Evolutionary conservation across 2,113 vertebrate genomes (phyloP).

Genomic region (Ammodytes dubius): DNA sequence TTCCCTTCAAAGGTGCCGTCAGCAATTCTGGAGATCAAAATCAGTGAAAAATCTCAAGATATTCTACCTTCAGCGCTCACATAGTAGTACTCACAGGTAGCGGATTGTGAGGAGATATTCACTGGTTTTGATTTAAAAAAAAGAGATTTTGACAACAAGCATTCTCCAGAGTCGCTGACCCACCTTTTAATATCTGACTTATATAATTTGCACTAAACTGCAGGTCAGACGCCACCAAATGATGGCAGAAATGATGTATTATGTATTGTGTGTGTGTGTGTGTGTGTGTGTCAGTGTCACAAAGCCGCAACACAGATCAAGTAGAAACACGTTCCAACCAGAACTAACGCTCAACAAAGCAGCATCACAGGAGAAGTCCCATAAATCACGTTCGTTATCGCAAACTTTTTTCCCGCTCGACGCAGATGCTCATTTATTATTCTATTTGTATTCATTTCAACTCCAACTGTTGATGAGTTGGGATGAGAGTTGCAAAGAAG

Average conservation of each 20-base stretch:
- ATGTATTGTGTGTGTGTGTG: neutral
- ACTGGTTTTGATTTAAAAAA: no score
- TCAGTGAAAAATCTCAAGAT: no score
- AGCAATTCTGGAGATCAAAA: no score
- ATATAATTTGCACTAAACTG: constrained; percentile 8
- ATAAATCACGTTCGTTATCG: constrained; percentile 29
- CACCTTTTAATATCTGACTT: neutral
- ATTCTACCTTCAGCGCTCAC: no score
- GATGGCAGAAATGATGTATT: constrained; percentile 4
- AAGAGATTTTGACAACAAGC: no score
- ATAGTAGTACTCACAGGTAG: no score
- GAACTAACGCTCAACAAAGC: neutral
- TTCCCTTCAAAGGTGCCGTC: no score
- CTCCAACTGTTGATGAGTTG: constrained; percentile 29
- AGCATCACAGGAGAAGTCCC: neutral
- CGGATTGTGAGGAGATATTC: no score
- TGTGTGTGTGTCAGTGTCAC: neutral
- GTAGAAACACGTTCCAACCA: neutral
- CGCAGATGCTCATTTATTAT: constrained; percentile 43
- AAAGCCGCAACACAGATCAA: constrained; percentile 5
- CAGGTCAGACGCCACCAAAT: constrained; percentile 1
- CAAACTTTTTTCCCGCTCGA: constrained; percentile 4
- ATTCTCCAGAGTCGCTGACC: no score
- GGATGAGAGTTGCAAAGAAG: constrained; percentile 3
- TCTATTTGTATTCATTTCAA: constrained; percentile 36